Evolutionary conservation across 2,888 invertebrate genomes (phyloP).

Genomic region (Sinelater perroti): DNA sequence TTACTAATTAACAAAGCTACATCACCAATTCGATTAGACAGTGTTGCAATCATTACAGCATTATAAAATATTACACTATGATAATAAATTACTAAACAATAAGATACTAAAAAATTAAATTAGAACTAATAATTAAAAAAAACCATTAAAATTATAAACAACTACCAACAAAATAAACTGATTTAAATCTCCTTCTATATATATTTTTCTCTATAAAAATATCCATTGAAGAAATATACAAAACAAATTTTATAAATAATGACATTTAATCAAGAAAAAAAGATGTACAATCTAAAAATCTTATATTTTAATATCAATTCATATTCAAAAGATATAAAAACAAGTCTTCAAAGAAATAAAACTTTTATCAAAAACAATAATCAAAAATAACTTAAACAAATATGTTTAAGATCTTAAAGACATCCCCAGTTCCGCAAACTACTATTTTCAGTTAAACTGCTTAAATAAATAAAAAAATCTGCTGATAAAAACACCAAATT

Average conservation of each 20-base stretch:
- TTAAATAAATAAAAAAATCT: constrained; percentile 64
- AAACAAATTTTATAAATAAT: constrained; percentile 67
- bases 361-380: constrained; percentile 63
- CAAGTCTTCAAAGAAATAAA: constrained; percentile 57
- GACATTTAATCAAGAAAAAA: constrained; percentile 73
- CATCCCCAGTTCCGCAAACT: constrained; percentile 73
- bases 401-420: constrained; percentile 64
- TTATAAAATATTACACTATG: constrained; percentile 73
- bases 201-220: constrained; percentile 71
- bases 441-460: constrained; percentile 73
- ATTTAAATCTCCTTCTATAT: constrained; percentile 67
- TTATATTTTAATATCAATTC: constrained; percentile 66
- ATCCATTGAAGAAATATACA: constrained; percentile 73
- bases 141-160: constrained; percentile 73
- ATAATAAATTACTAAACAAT: constrained; percentile 78
- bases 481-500: constrained; percentile 69
- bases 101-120: constrained; percentile 73
- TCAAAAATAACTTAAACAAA: constrained; percentile 65
- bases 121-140: constrained; percentile 74
- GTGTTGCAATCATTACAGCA: too few relatives aligned
- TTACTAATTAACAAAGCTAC: constrained; percentile 67
- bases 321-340: constrained; percentile 60
- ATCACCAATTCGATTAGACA: constrained; percentile 80
- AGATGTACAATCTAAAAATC: constrained; percentile 63
- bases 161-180: constrained; percentile 73